Percentiles rank a stretch among this genome's conserved stretches.
phyloP scores from a whole-genome alignment of 2,113 vertebrate genomes.

The Toxostoma redivivum region DNA sequence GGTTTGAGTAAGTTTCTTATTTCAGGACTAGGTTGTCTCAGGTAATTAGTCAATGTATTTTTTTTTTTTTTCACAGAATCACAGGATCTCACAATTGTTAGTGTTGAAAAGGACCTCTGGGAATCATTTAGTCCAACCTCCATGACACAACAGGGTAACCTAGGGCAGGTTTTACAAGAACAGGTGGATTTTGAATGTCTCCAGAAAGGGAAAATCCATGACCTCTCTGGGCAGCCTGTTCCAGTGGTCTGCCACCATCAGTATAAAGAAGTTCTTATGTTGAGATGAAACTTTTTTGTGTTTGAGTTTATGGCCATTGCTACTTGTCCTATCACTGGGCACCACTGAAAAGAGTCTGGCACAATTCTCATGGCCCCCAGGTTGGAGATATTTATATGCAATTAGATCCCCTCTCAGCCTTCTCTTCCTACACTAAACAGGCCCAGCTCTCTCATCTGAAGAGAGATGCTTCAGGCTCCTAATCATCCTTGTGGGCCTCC shows the following conservation, averaged over 20 bases:
- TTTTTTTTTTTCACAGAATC: not conserved
- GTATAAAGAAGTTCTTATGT: rapidly evolving
- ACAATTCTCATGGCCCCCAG: not conserved
- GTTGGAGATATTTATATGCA: not conserved
- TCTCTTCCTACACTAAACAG: not conserved
- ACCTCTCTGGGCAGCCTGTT: not conserved
- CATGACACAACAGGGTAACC: not conserved
- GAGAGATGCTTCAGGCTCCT: not conserved
- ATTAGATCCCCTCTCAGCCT: not conserved
- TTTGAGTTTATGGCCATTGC: not conserved
- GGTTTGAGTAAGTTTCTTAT: not conserved
- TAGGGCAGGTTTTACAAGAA: not conserved
- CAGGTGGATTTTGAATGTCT: not conserved
- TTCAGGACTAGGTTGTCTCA: not conserved
- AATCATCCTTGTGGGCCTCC: not conserved
- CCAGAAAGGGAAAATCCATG: not conserved
- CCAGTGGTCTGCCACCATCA: not conserved
- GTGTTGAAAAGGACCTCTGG: not conserved
- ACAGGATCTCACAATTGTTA: no score
- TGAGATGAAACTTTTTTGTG: not conserved
- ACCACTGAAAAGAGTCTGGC: not conserved
- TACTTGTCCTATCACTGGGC: not conserved
- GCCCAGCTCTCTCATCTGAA: not conserved
- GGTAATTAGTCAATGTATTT: not conserved
- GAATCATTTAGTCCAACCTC: not conserved